These are phyloP conservation scores for Cyphotilapia sp. DNA, from an alignment of 2,113 vertebrate species.

Conservation along the genomic window DNA sequence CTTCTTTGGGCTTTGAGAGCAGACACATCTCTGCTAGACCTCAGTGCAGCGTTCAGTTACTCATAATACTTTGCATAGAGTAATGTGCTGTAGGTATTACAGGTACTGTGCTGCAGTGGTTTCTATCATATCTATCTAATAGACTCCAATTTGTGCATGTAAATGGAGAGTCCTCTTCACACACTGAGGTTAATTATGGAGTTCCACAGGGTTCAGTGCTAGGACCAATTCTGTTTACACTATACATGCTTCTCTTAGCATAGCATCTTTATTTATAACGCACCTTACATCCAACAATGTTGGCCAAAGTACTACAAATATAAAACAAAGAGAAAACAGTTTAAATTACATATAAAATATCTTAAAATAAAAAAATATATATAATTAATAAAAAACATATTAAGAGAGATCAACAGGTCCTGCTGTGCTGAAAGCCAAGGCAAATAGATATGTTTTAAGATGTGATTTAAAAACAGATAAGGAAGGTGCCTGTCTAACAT, in stretches of 20 bases:
- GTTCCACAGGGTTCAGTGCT: background rate
- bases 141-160: fast-evolving
- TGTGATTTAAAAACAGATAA: background rate
- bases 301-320: background rate
- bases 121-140: background rate
- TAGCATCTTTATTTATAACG: background rate
- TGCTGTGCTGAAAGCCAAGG: background rate
- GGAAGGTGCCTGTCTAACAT: background rate
- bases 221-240: background rate
- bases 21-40: background rate
- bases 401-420: background rate
- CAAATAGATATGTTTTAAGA: background rate
- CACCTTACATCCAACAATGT: background rate
- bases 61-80: background rate
- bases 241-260: fast-evolving
- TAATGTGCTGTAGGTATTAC: fast-evolving
- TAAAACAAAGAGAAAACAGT: background rate
- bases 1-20: background rate
- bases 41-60: background rate
- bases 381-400: background rate
- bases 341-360: background rate
- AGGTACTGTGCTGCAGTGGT: fast-evolving
- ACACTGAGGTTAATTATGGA: background rate
- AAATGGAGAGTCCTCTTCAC: background rate
- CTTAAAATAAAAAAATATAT: background rate